Evolutionary conservation across 2,888 invertebrate genomes (phyloP).

Genomic region (Melanostoma scalare): DNA sequence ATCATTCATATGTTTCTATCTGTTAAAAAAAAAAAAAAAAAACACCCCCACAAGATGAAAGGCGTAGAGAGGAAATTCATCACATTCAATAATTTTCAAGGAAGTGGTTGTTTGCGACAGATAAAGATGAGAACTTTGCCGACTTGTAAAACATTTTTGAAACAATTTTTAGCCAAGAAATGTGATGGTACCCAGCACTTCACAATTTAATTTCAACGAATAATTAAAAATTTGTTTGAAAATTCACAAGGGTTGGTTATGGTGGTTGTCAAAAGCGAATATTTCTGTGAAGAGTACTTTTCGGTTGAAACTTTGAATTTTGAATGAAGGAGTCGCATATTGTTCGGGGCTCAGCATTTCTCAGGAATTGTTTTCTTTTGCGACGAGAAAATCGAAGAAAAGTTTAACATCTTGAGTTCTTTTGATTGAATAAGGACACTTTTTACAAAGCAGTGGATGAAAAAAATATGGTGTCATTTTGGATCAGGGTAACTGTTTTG

Average conservation of each 20-base stretch:
- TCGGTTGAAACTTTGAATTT: too few species aligned
- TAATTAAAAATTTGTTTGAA: constrained; percentile 8
- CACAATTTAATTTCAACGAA: constrained; percentile 17
- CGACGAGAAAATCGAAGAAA: too few species aligned
- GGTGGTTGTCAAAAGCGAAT: too few species aligned
- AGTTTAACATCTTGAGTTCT: too few species aligned
- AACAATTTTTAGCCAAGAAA: constrained; percentile 23
- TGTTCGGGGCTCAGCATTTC: too few species aligned
- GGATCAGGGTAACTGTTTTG: too few species aligned
- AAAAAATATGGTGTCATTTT: too few species aligned
- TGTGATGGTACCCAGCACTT: not conserved
- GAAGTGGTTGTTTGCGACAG: constrained; percentile 48
- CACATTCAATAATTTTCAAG: constrained; percentile 49
- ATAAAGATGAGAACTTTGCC: constrained; percentile 45
- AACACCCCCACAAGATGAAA: not conserved
- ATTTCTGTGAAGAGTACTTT: too few species aligned
- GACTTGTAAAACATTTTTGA: constrained; percentile 1
- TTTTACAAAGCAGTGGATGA: too few species aligned
- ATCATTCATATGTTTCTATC: not conserved
- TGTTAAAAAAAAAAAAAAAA: not conserved
- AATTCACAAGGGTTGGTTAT: not conserved
- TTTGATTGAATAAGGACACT: too few species aligned
- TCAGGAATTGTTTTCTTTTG: too few species aligned
- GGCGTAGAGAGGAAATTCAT: constrained; percentile 14
- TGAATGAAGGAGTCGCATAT: too few species aligned